Evolutionary conservation across 2,888 invertebrate genomes (phyloP).

Genomic region (Drosophila emarginata): DNA sequence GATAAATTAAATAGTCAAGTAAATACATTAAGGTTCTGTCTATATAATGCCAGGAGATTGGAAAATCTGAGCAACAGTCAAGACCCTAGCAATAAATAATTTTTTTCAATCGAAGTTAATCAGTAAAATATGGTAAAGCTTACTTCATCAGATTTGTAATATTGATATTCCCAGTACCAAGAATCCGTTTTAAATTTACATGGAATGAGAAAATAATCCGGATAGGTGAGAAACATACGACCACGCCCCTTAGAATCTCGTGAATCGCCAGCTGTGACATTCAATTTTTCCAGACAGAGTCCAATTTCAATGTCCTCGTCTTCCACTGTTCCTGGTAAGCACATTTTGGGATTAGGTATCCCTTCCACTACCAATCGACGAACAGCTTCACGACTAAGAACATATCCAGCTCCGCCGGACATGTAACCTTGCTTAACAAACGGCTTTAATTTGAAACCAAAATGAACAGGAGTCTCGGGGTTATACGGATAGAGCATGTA

Average conservation of each 20-base stretch:
- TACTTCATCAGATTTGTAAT: slow-evolving; percentile 35
- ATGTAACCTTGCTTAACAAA: slow-evolving; percentile 35
- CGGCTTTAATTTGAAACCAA: slow-evolving; percentile 95
- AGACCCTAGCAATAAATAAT: slow-evolving; percentile 55
- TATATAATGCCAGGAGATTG: slow-evolving; percentile 96
- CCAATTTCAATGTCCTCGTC: slow-evolving; percentile 84
- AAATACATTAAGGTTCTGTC: slow-evolving; percentile 95
- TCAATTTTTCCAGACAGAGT: slow-evolving; percentile 89
- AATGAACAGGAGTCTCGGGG: slow-evolving; percentile 90
- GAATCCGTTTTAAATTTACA: slow-evolving; percentile 88
- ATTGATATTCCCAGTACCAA: slow-evolving; percentile 84
- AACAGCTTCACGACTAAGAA: slow-evolving; percentile 26
- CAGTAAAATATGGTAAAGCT: slow-evolving; percentile 4
- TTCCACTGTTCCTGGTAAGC: slow-evolving; percentile 82
- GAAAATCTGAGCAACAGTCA: slow-evolving; percentile 93
- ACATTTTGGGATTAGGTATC: slow-evolving; percentile 22
- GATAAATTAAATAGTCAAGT: slow-evolving; percentile 96
- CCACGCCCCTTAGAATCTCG: slow-evolving; percentile 92
- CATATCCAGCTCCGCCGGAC: slow-evolving; percentile 1
- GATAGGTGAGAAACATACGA: slow-evolving; percentile 96
- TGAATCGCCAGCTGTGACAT: slow-evolving; percentile 93
- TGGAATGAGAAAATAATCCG: slow-evolving; percentile 94
- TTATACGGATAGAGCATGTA: slow-evolving; percentile 91
- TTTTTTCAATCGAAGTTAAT: not conserved
- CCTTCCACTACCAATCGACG: slow-evolving; percentile 16